Percentiles rank a stretch among this genome's conserved stretches.
These are phyloP conservation scores for Sebastes schlegelii DNA, from an alignment of 2,113 vertebrate species.

Conservation along the genomic window DNA sequence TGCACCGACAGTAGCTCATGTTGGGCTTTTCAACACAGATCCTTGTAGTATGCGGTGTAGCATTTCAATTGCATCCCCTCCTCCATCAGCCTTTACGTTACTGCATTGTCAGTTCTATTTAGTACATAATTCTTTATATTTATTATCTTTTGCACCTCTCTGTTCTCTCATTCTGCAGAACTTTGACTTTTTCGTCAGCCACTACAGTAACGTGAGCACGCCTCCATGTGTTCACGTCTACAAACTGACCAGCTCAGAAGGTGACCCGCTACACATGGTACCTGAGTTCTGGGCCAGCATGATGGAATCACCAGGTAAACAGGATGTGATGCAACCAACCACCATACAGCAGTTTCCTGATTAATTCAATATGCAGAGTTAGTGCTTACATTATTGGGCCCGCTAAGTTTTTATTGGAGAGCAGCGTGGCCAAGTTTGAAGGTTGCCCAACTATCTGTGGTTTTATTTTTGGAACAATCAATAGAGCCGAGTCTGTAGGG, in stretches of 20 bases:
- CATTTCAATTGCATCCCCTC: background rate
- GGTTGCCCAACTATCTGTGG: constrained; percentile 35
- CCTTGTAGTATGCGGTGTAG: background rate
- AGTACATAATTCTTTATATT: background rate
- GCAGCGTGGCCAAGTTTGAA: constrained; percentile 45
- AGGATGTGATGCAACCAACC: background rate
- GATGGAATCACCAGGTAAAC: constrained; percentile 95
- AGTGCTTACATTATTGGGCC: background rate
- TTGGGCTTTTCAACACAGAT: background rate
- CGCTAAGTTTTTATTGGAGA: background rate
- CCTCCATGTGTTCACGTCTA: constrained; percentile 96
- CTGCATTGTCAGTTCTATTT: background rate
- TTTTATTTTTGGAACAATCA: constrained; percentile 51
- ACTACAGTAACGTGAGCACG: constrained; percentile 96
- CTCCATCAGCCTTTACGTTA: background rate
- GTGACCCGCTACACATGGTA: constrained; percentile 89
- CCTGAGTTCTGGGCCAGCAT: constrained; percentile 98
- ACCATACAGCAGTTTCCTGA: background rate
- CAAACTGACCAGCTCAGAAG: constrained; percentile 89
- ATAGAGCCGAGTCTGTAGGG: constrained; percentile 20
- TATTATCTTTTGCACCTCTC: background rate
- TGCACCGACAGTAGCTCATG: background rate
- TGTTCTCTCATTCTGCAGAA: constrained; percentile 81
- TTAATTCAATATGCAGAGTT: background rate
- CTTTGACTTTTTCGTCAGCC: constrained; percentile 98